Percentiles rank a stretch among this genome's conserved stretches.
phyloP scores from a whole-genome alignment of 1,140 invertebrate species.

The Dinothrombium tinctorium region DNA sequence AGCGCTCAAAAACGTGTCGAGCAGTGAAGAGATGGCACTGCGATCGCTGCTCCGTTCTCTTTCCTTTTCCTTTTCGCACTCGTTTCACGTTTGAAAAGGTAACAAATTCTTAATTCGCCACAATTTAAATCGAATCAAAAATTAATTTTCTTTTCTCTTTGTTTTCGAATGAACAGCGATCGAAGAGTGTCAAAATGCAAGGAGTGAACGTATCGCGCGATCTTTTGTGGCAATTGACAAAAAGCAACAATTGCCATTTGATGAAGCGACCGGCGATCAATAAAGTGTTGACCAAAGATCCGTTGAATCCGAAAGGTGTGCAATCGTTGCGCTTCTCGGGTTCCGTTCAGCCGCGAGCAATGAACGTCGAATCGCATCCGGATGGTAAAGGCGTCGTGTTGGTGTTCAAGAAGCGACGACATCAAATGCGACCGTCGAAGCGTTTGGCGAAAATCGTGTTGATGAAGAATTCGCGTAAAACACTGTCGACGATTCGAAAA shows the following conservation, averaged over 20 bases:
- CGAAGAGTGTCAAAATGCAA: too few species aligned
- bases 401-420: slow-evolving; percentile 42
- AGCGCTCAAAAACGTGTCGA: too few species aligned
- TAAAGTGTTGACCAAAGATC: slow-evolving; percentile 81
- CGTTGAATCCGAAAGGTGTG: slow-evolving; percentile 68
- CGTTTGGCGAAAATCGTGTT: slow-evolving; percentile 42
- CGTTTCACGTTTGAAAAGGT: too few species aligned
- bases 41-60: too few species aligned
- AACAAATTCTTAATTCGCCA: too few species aligned
- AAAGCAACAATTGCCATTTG: slow-evolving; percentile 74
- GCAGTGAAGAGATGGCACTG: too few species aligned
- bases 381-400: slow-evolving; percentile 68
- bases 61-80: too few species aligned
- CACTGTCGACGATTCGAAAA: slow-evolving; percentile 53
- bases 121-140: too few species aligned
- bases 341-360: slow-evolving; percentile 56
- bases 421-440: slow-evolving; percentile 45
- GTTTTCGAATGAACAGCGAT: too few species aligned
- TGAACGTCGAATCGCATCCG: slow-evolving; percentile 54
- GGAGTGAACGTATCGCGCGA: slow-evolving; percentile 11
- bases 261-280: slow-evolving; percentile 68
- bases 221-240: slow-evolving; percentile 61
- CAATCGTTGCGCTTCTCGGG: slow-evolving; percentile 78
- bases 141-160: too few species aligned
- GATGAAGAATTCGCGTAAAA: slow-evolving; percentile 57